Base-by-base conservation (phyloP, 2,797 vertebrate species). In the Capromys pilorides region DNA sequence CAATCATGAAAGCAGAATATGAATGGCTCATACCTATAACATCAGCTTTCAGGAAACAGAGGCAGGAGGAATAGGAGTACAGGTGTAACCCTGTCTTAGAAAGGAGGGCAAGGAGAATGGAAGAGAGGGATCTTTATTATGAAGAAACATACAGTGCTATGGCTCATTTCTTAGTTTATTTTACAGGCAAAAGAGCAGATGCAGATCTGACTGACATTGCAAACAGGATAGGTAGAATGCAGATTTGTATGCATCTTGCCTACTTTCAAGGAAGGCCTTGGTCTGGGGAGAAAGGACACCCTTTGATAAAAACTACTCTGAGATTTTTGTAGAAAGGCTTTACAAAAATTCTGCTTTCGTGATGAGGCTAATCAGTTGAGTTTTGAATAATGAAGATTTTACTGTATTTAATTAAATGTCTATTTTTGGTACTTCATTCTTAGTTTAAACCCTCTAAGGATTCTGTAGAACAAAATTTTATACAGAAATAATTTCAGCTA, bases 311-410 rank as follows among this genome's bases (percentile, higher is more conserved):
- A 45, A 45, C 45, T 4, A 45, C 45, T 45, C 45, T 45, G 51
- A 54, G 51, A 54, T 54, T 14, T 54, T 54, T 77, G n/a, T 80
- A 21, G 83, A 81, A 73, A 91, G 93, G 9, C 31, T 62, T 62
- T 77, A 51, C 64, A 8, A 51, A 95, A 83, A 54, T 39, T 81
- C n/a, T 91, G 22, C 33, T 96, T 93, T 84, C 45, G 31, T 61
- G 21, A 87, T 26, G 64, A 2, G 82, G 51, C 64, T 57, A 54
- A 45, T 94, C 45, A 85, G 19, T 75, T 95, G 57, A 88, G 59
- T 86, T 94, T 90, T 92, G 77, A 95, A 79, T 96, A 80, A 75
- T 85, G 86, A 92, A 90, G 49, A 79, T 92, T 41, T 90, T 93
- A 10, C 79, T 39, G 2, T 94, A 75, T 88, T 92, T 94, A 84